These are phyloP conservation scores for Brachyopa scutellaris DNA, from an alignment of 2,888 invertebrate genomes.

Conservation along the genomic window DNA sequence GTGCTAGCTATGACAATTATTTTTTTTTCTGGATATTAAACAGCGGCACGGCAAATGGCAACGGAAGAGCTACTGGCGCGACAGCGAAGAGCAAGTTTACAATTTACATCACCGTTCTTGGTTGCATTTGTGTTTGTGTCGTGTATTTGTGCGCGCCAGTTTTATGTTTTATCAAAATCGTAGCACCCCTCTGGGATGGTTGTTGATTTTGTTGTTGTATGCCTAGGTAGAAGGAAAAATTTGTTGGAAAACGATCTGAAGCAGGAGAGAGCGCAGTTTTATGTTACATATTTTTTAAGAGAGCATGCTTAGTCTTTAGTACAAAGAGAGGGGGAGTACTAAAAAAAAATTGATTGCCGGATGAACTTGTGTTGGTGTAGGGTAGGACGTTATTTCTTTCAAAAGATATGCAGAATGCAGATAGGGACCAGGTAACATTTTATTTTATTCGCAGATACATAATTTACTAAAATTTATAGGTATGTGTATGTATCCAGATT, in stretches of 20 bases:
- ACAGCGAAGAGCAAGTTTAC: conserved; percentile 7
- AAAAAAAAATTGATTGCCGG: too few species aligned
- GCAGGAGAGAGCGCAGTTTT: background rate
- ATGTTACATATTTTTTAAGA: background rate
- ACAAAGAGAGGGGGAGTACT: background rate
- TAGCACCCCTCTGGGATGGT: background rate
- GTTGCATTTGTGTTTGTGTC: background rate
- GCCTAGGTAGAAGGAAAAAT: background rate
- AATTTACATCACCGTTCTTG: too few species aligned
- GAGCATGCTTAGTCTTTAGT: conserved; percentile 2
- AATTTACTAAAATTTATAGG: too few species aligned
- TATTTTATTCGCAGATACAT: too few species aligned
- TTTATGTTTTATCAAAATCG: background rate
- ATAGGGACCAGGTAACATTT: too few species aligned
- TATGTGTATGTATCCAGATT: too few species aligned
- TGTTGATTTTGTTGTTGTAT: conserved; percentile 17
- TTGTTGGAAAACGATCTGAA: conserved; percentile 28
- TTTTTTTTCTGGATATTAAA: background rate
- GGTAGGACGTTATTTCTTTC: too few species aligned
- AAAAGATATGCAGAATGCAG: too few species aligned
- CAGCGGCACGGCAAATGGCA: too few species aligned
- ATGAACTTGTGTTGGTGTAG: too few species aligned
- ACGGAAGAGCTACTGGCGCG: too few species aligned
- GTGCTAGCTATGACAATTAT: conserved; percentile 3
- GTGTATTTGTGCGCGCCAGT: conserved; percentile 16